Evolutionary conservation across 2,888 invertebrate genomes (phyloP).

Genomic region (Iphiclides podalirius): DNA sequence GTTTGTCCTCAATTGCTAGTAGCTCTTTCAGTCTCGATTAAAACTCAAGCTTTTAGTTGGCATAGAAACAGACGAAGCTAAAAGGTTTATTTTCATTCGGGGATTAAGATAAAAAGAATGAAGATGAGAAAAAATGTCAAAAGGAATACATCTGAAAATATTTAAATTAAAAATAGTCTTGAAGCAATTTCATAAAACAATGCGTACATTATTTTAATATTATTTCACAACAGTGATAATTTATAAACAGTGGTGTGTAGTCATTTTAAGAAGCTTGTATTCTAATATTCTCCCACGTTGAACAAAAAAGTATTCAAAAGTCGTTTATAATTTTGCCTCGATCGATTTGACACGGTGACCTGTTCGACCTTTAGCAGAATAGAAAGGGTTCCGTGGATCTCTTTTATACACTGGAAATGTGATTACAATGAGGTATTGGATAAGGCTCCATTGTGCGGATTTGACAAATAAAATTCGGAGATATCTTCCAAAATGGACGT

Average conservation of each 20-base stretch:
- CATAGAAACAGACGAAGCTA: conserved; percentile 3
- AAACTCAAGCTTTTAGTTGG: conserved; percentile 21
- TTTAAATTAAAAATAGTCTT: no score
- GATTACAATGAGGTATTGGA: conserved; percentile 1
- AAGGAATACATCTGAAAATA: background rate
- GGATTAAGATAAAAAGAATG: conserved; percentile 13
- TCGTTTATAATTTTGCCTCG: background rate
- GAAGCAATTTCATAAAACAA: no score
- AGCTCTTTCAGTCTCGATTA: conserved; percentile 17
- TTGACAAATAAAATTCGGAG: conserved; percentile 1
- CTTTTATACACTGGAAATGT: conserved; percentile 5
- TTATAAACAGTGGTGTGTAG: background rate
- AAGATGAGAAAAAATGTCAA: background rate
- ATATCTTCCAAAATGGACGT: background rate
- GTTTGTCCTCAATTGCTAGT: conserved; percentile 18
- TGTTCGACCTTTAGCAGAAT: conserved; percentile 6
- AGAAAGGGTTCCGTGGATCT: conserved; percentile 3
- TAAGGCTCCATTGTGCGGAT: background rate
- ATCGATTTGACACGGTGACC: background rate
- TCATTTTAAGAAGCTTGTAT: background rate
- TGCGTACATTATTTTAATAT: no score
- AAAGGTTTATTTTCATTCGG: conserved; percentile 4
- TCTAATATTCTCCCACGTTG: background rate
- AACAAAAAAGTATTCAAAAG: conserved; percentile 1
- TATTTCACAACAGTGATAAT: no score